phyloP scores from a whole-genome alignment of 2,113 vertebrate genomes.

The Ceyx cyanopectus region DNA sequence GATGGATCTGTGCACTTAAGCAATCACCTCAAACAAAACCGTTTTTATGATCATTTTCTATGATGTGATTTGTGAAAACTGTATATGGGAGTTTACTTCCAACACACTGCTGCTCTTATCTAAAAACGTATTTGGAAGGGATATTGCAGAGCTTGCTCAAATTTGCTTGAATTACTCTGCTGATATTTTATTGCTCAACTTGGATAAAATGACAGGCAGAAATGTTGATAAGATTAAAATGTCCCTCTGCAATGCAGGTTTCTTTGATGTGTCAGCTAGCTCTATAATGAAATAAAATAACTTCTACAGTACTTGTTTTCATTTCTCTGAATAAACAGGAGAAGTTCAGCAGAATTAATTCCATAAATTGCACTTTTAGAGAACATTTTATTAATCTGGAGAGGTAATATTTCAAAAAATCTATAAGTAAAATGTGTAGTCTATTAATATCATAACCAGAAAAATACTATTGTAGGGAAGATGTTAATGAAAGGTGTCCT shows the following conservation, averaged over 20 bases:
- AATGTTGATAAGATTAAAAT: slow-evolving; percentile 70
- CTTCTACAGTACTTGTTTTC: slow-evolving; percentile 50
- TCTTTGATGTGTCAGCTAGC: slow-evolving; percentile 45
- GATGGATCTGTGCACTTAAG: slow-evolving; percentile 23
- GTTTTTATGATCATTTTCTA: slow-evolving; percentile 60
- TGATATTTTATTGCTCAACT: slow-evolving; percentile 52
- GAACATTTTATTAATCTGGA: slow-evolving; percentile 50
- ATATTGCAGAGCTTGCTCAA: slow-evolving; percentile 67
- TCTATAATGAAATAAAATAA: slow-evolving; percentile 55
- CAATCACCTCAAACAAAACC: slow-evolving; percentile 47
- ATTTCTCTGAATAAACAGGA: slow-evolving; percentile 54
- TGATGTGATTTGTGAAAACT: slow-evolving; percentile 63
- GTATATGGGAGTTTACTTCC: slow-evolving; percentile 57
- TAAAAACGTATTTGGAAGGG: slow-evolving; percentile 69
- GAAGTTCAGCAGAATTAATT: slow-evolving; percentile 57
- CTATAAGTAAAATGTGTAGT: slow-evolving; percentile 27
- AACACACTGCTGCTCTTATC: slow-evolving; percentile 44
- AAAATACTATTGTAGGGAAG: slow-evolving; percentile 35
- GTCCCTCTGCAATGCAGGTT: slow-evolving; percentile 54
- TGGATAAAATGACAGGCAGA: slow-evolving; percentile 69
- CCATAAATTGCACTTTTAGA: slow-evolving; percentile 49
- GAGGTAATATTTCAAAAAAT: slow-evolving; percentile 35
- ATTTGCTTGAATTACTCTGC: slow-evolving; percentile 66
- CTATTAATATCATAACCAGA: slow-evolving; percentile 29
- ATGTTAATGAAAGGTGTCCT: slow-evolving; percentile 15